These are phyloP conservation scores for Busseola fusca DNA, from an alignment of 2,888 invertebrate genomes.

Conservation along the genomic window DNA sequence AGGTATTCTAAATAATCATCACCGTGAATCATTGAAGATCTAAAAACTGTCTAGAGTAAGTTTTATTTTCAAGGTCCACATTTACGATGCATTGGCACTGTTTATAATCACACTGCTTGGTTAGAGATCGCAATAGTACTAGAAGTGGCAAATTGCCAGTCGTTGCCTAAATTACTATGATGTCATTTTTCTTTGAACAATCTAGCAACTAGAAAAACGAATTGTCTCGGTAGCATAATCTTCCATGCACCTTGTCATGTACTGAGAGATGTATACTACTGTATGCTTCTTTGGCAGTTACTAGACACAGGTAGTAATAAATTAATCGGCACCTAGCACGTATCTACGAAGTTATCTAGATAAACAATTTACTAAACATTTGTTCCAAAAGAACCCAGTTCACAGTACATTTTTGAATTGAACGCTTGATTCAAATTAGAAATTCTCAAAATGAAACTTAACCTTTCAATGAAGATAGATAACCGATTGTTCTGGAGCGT, in stretches of 20 bases:
- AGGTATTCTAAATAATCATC: no score
- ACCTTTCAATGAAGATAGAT: constrained; percentile 30
- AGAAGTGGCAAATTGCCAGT: constrained; percentile 49
- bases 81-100: constrained; percentile 27
- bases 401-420: neutral
- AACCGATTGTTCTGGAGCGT: constrained; percentile 49
- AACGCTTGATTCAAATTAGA: neutral
- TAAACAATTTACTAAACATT: neutral
- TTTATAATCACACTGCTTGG: constrained; percentile 39
- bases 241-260: constrained; percentile 21
- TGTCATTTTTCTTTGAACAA: constrained; percentile 47
- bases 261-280: neutral
- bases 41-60: constrained; percentile 21
- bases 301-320: neutral
- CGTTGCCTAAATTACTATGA: constrained; percentile 36
- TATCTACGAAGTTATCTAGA: neutral
- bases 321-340: constrained; percentile 1
- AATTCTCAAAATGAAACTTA: constrained; percentile 10
- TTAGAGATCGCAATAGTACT: constrained; percentile 53
- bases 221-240: constrained; percentile 13
- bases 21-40: constrained; percentile 21
- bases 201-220: constrained; percentile 30
- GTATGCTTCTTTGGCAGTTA: constrained; percentile 15
- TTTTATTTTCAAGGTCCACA: constrained; percentile 12
- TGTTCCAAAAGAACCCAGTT: neutral